phyloP scores from a whole-genome alignment of 2,797 vertebrate genomes.

The Dendrocincla fuliginosa region DNA sequence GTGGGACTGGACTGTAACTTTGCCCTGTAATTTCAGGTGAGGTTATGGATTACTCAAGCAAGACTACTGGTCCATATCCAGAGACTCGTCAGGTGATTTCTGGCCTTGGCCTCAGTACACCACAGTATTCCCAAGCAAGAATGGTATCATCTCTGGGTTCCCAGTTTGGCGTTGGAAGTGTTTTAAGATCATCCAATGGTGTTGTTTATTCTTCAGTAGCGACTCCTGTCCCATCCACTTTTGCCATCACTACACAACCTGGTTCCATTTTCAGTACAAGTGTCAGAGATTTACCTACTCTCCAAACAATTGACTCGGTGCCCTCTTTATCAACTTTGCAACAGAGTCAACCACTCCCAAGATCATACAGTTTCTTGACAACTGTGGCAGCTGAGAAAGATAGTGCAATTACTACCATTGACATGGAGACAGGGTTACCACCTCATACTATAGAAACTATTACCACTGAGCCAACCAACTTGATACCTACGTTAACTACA shows the following conservation, averaged over 20 bases:
- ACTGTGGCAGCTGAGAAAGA: conserved; percentile 82
- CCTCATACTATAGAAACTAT: conserved; percentile 81
- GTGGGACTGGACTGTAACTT: conserved; percentile 85
- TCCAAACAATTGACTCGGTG: conserved; percentile 89
- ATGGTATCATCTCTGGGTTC: conserved; percentile 79
- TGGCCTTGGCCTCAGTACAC: conserved; percentile 81
- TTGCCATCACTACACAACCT: conserved; percentile 96
- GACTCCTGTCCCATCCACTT: conserved; percentile 89
- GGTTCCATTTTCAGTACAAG: conserved; percentile 94
- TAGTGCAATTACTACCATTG: conserved; percentile 74
- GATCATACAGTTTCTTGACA: conserved; percentile 90
- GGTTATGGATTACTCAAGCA: conserved; percentile 96
- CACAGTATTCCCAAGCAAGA: conserved; percentile 86
- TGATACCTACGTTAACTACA: conserved; percentile 83
- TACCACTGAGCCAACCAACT: conserved; percentile 80
- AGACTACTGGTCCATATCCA: conserved; percentile 85
- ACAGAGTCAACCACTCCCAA: conserved; percentile 83
- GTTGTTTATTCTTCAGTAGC: conserved; percentile 94
- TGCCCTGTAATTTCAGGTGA: conserved; percentile 93
- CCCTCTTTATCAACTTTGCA: conserved; percentile 85
- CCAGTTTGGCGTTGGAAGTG: conserved; percentile 85
- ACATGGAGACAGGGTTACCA: conserved; percentile 81
- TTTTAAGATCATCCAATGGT: conserved; percentile 90
- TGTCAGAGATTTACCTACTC: conserved; percentile 86
- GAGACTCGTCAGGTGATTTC: conserved; percentile 83